Evolutionary conservation across 1,140 invertebrate species (phyloP), one percentile per base, ranked within the genome.

Genomic region (Bombus fervidus): DNA sequence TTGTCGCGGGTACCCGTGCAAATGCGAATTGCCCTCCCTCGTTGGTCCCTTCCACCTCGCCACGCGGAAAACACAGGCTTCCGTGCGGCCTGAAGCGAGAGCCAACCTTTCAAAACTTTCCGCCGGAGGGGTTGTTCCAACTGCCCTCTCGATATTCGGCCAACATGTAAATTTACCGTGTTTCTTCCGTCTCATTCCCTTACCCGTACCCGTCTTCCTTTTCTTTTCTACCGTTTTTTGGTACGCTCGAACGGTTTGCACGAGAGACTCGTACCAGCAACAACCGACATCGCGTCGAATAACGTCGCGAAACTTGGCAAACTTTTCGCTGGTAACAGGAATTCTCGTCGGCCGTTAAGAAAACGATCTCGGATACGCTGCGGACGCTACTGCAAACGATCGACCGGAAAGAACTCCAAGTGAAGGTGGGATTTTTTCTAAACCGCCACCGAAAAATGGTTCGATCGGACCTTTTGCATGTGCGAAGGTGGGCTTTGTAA

Each of bases 81-180:
- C 47, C 18, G 47, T 53, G 47, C 47, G 47, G 18, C 47, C 47
- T 53, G 47, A 22, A 53, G 47, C 47, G 47, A 53, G 47, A 22
- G 43, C 34, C 43, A 84, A 39, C 66, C 66, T 53, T 69, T n/a
- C 15, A 13, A n/a, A 84, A 84, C 82, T 64, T 84, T 79, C 22
- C 53, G 43, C 39, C 81, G 62, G 28, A 78, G 75, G 82, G 82
- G 74, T 57, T 66, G 31, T 41, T 6, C 71, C 31, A 31, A 13
- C 28, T 15, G 28, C 15, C 76, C 76, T 84, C 53, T 62, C 75
- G 83, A 84, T 79, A 79, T 79, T 84, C 68, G 75, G 31, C 22
- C 39, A 57, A 78, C 66, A 79, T 72, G 84, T 75, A 75, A 66
- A 81, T 75, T 82, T 25, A 3, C 31, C 43, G 41, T 74, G 59